Evolutionary conservation across 2,888 invertebrate species (phyloP).

Genomic region (Eledone cirrhosa): DNA sequence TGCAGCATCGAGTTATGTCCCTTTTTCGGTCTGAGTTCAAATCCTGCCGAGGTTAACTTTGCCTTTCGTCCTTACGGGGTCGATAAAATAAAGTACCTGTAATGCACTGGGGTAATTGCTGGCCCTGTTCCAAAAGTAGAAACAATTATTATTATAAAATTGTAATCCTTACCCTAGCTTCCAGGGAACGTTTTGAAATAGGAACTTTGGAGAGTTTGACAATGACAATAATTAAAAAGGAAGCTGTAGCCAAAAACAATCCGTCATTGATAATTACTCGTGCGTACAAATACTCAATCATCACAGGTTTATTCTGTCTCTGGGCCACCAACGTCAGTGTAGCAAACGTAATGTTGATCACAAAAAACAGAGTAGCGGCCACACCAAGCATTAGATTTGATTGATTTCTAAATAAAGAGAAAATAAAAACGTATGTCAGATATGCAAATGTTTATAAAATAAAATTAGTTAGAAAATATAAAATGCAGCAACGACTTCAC

Average conservation of each 20-base stretch:
- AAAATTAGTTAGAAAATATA: no score
- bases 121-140: no score
- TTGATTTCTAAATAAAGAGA: background rate
- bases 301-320: slow-evolving; percentile 32
- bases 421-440: background rate
- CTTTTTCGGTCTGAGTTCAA: no score
- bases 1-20: no score
- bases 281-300: slow-evolving; percentile 51
- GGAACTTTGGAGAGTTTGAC: slow-evolving; percentile 62
- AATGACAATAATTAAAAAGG: slow-evolving; percentile 58
- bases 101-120: no score
- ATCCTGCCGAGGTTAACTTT: no score
- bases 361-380: background rate
- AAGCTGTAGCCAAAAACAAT: slow-evolving; percentile 58
- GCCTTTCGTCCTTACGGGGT: no score
- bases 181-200: slow-evolving; percentile 59
- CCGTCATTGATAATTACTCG: slow-evolving; percentile 62
- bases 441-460: no score
- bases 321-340: background rate
- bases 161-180: slow-evolving; percentile 60
- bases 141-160: no score
- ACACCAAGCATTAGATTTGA: background rate
- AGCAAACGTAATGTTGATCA: slow-evolving; percentile 12
- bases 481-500: no score
- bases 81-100: no score